Evolutionary conservation across 64 coral and sea anemone genomes (phyloP).

Genomic region (Platygyra sinensis): DNA sequence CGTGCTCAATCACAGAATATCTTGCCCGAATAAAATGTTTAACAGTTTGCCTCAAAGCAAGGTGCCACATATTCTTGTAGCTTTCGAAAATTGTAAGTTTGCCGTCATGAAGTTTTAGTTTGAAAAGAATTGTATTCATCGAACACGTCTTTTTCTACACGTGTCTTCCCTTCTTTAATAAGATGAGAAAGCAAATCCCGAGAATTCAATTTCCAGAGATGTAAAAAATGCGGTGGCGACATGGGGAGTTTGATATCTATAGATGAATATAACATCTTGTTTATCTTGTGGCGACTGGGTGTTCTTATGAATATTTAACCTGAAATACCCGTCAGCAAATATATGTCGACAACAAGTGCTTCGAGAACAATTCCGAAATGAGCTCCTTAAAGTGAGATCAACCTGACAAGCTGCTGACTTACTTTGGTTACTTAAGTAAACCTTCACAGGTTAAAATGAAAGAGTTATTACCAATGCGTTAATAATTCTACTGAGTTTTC

Average conservation of each 20-base stretch:
- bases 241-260: not conserved
- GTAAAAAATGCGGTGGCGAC: not conserved
- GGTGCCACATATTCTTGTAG: no score
- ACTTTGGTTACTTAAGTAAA: not conserved
- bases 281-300: not conserved
- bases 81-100: not conserved
- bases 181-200: no score
- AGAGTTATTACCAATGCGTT: not conserved
- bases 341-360: not conserved
- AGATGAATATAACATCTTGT: no score
- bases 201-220: not conserved
- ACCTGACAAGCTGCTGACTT: not conserved
- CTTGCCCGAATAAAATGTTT: no score
- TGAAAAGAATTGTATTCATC: not conserved
- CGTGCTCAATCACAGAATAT: not conserved
- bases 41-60: no score
- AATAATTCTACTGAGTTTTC: not conserved
- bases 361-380: not conserved
- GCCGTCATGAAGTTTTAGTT: not conserved
- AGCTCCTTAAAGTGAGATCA: not conserved
- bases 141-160: not conserved
- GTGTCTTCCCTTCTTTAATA: not conserved
- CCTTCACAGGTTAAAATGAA: not conserved
- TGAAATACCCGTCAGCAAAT: not conserved
- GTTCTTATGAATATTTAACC: not conserved